Conservation (phyloP, 2,888 invertebrate species). For the Spisula subtruncata region DNA sequence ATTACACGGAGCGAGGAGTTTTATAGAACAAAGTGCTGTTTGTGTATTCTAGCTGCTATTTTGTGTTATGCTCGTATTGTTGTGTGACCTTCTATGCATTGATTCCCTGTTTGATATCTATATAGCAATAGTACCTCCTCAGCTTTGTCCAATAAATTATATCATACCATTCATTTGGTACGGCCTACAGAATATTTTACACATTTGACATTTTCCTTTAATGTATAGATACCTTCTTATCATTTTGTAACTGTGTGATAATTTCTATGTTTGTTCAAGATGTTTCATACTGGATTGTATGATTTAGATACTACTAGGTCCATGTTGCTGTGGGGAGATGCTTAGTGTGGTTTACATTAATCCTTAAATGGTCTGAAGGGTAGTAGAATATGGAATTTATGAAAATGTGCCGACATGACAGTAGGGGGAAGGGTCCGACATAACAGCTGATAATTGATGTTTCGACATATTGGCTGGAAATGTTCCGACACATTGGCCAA, state of each 20-base stretch:
- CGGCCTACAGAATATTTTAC: neutral
- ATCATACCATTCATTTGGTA: neutral
- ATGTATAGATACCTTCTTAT: neutral
- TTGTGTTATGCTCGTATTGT: neutral
- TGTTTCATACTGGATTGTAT: neutral
- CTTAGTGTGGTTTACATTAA: neutral
- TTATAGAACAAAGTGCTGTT: neutral
- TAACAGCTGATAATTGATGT: neutral
- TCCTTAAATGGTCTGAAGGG: neutral
- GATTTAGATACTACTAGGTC: neutral
- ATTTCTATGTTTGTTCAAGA: neutral
- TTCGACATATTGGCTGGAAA: too few relatives aligned
- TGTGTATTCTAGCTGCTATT: neutral
- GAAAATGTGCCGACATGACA: neutral
- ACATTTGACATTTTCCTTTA: neutral
- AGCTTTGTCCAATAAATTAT: neutral
- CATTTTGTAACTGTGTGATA: neutral
- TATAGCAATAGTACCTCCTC: neutral
- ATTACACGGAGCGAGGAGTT: neutral
- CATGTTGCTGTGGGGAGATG: neutral
- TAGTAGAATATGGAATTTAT: neutral
- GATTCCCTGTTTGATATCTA: neutral
- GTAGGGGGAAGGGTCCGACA: neutral
- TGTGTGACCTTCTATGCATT: constrained; percentile 6
- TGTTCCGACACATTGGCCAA: too few relatives aligned